Conservation (phyloP, 2,113 vertebrate genomes). For the Melanostigma gelatinosum region DNA sequence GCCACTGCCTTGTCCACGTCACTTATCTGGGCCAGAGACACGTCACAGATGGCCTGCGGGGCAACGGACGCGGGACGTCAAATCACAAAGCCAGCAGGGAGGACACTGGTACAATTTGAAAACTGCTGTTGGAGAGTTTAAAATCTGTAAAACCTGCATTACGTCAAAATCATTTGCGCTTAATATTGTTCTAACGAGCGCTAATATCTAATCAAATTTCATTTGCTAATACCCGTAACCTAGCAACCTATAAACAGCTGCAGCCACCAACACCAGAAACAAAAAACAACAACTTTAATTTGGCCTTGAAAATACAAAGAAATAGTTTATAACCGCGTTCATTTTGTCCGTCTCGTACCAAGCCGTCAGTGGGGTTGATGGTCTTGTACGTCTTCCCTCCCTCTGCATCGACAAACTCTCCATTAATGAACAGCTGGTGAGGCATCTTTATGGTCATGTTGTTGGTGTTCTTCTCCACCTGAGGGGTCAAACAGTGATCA, state of each 20-base stretch:
- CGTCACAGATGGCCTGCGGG: conserved; percentile 82
- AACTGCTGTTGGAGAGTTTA: neutral
- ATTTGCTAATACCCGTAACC: neutral
- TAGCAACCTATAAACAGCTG: neutral
- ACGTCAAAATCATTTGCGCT: neutral
- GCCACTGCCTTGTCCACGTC: conserved; percentile 85
- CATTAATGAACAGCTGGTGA: conserved; percentile 86
- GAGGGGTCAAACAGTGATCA: neutral
- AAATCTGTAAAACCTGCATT: neutral
- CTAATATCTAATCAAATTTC: neutral
- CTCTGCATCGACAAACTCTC: conserved; percentile 85
- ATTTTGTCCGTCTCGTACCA: conserved; percentile 38
- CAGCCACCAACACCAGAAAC: neutral
- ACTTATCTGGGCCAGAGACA: conserved; percentile 83
- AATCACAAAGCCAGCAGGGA: neutral
- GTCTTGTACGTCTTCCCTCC: conserved; percentile 84
- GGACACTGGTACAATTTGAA: neutral
- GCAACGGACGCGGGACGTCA: conserved; percentile 2
- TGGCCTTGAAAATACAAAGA: neutral
- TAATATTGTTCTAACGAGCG: neutral
- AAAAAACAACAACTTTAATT: neutral
- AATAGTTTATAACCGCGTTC: neutral
- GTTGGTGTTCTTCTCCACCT: conserved; percentile 85
- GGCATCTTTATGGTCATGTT: conserved; percentile 85
- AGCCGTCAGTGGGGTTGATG: conserved; percentile 84